These are phyloP conservation scores for Oreochromis mossambicus DNA, from an alignment of 2,797 vertebrate genomes.

Conservation along the genomic window DNA sequence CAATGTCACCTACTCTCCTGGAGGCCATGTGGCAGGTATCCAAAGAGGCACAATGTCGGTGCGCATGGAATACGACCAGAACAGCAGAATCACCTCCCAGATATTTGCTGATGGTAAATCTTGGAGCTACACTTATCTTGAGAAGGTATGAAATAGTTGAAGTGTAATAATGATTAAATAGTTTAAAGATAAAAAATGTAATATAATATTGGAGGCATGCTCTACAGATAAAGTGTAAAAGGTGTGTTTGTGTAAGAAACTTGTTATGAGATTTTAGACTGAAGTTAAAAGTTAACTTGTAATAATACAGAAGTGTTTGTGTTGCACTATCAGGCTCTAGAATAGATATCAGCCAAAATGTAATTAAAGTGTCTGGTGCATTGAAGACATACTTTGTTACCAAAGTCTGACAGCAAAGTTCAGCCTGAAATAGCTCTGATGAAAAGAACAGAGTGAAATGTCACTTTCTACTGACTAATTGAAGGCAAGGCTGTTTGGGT, in stretches of 20 bases:
- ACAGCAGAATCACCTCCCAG: slow-evolving; percentile 89
- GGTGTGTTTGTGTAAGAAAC: slow-evolving; percentile 5
- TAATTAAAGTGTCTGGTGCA: slow-evolving; percentile 65
- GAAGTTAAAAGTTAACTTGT: slow-evolving; percentile 42
- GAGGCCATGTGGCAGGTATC: slow-evolving; percentile 92
- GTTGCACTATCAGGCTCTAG: slow-evolving; percentile 37
- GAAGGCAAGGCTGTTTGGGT: slow-evolving; percentile 37
- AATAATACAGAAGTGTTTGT: slow-evolving; percentile 28
- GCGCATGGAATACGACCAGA: slow-evolving; percentile 96
- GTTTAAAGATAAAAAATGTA: not conserved
- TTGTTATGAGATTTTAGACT: slow-evolving; percentile 23
- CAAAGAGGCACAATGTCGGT: slow-evolving; percentile 98
- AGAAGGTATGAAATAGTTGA: slow-evolving; percentile 80
- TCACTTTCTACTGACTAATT: slow-evolving; percentile 66
- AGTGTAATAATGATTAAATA: not conserved
- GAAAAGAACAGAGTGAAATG: slow-evolving; percentile 58
- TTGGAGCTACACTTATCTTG: slow-evolving; percentile 97
- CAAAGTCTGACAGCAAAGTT: slow-evolving; percentile 56
- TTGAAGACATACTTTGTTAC: slow-evolving; percentile 54
- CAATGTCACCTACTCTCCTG: slow-evolving; percentile 93
- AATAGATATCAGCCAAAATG: slow-evolving; percentile 56
- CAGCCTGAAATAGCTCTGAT: slow-evolving; percentile 61
- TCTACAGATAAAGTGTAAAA: not conserved
- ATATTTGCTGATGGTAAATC: slow-evolving; percentile 97
- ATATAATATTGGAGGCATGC: not conserved